Conservation (phyloP, 1,140 invertebrate species). For the Sipha flava region DNA sequence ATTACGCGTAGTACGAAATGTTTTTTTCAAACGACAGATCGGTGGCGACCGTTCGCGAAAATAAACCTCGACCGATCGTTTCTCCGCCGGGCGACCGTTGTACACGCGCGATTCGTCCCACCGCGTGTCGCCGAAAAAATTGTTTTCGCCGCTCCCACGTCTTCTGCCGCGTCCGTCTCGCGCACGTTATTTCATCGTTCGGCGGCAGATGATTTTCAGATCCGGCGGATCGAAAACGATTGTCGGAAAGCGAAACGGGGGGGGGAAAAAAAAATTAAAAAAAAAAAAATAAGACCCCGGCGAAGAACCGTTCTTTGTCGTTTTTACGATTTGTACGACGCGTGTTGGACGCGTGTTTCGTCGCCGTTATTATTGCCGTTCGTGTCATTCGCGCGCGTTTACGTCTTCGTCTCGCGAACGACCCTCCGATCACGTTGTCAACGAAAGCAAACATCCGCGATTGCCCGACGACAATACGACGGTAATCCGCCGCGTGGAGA, state of each 20-base stretch:
- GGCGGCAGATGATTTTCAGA: neutral
- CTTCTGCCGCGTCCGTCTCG: too few relatives aligned
- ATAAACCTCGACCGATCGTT: neutral
- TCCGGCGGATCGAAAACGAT: slow-evolving; percentile 18
- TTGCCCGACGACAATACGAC: too few relatives aligned
- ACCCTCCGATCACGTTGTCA: neutral
- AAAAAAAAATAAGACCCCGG: too few relatives aligned
- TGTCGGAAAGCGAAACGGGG: neutral
- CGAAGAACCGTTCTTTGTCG: too few relatives aligned
- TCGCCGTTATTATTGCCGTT: neutral
- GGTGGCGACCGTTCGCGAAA: neutral
- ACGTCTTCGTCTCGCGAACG: too few relatives aligned
- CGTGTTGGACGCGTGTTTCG: too few relatives aligned
- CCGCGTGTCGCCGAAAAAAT: too few relatives aligned
- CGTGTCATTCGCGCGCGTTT: neutral
- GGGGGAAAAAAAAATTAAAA: neutral
- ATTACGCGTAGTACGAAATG: neutral
- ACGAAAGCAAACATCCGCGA: neutral
- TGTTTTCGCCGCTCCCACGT: too few relatives aligned
- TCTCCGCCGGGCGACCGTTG: too few relatives aligned
- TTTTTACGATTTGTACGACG: neutral
- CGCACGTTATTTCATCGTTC: too few relatives aligned
- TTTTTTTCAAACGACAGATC: slow-evolving; percentile 20
- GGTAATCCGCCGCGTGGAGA: neutral
- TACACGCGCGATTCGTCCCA: too few relatives aligned